Evolutionary conservation across 2,797 vertebrate genomes (phyloP).

Genomic region (Steatocranus sp.): DNA sequence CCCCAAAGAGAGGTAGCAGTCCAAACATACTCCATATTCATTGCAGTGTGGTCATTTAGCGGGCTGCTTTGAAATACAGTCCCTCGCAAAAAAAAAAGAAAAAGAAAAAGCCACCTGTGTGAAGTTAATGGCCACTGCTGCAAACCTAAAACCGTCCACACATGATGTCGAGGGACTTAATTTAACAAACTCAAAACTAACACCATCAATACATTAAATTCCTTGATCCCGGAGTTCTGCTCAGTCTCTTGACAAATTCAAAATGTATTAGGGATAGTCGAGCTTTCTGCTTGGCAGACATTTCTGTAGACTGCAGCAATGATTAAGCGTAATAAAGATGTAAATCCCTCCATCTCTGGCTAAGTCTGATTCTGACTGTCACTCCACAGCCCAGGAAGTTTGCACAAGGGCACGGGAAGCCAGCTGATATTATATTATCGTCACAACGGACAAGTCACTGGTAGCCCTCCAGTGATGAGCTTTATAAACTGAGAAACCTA

Average conservation of each 20-base stretch:
- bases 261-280: constrained; percentile 26
- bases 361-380: constrained; percentile 18
- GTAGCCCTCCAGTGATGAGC: background rate
- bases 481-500: background rate
- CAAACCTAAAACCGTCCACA: constrained; percentile 33
- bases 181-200: constrained; percentile 58
- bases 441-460: background rate
- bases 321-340: constrained; percentile 57
- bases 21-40: constrained; percentile 26
- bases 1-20: constrained; percentile 9
- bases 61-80: constrained; percentile 12
- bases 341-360: constrained; percentile 28
- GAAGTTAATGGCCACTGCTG: constrained; percentile 46
- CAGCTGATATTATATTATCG: constrained; percentile 15
- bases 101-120: background rate
- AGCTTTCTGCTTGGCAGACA: constrained; percentile 33
- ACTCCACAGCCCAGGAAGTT: constrained; percentile 1
- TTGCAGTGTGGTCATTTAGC: constrained; percentile 25
- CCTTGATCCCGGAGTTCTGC: constrained; percentile 51
- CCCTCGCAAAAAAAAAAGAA: background rate
- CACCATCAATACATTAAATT: constrained; percentile 62
- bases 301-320: constrained; percentile 42
- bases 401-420: constrained; percentile 17
- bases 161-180: constrained; percentile 48
- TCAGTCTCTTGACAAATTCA: constrained; percentile 49